Conservation (phyloP, 2,113 vertebrate genomes). For the Oxygymnocypris stewartii region DNA sequence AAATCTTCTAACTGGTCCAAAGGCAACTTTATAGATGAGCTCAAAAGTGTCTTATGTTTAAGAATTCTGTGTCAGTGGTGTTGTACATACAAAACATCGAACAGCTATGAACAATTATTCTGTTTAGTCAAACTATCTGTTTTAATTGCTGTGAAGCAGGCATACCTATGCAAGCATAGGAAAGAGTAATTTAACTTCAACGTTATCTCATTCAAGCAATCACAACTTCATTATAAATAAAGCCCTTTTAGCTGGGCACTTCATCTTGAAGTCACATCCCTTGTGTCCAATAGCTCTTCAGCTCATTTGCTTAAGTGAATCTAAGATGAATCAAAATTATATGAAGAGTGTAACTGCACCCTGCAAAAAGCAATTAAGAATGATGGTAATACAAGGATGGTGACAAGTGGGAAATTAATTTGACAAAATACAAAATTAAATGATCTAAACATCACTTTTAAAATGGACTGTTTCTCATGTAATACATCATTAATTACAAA, state of each 20-base stretch:
- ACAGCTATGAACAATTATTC: neutral
- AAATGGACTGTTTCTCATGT: neutral
- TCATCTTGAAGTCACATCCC: neutral
- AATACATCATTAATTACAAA: neutral
- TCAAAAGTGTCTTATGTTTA: neutral
- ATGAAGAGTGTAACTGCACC: constrained; percentile 11
- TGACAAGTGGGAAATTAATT: constrained; percentile 49
- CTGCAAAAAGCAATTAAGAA: constrained; percentile 17
- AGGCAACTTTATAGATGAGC: neutral
- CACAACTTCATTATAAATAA: constrained; percentile 28
- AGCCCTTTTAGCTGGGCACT: constrained; percentile 15
- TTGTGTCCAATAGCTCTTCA: constrained; percentile 7
- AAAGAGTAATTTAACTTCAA: neutral
- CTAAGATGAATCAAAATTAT: constrained; percentile 22
- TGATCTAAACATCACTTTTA: constrained; percentile 1
- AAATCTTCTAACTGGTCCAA: neutral
- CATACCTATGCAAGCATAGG: neutral
- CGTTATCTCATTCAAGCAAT: constrained; percentile 1
- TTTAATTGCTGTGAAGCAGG: neutral
- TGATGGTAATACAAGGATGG: constrained; percentile 36
- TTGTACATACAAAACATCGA: neutral
- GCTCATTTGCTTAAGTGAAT: constrained; percentile 38
- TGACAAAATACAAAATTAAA: neutral
- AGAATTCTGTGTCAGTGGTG: neutral
- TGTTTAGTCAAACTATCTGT: neutral